These are phyloP conservation scores for Arenaria interpres DNA, from an alignment of 2,113 vertebrate genomes.

Conservation along the genomic window DNA sequence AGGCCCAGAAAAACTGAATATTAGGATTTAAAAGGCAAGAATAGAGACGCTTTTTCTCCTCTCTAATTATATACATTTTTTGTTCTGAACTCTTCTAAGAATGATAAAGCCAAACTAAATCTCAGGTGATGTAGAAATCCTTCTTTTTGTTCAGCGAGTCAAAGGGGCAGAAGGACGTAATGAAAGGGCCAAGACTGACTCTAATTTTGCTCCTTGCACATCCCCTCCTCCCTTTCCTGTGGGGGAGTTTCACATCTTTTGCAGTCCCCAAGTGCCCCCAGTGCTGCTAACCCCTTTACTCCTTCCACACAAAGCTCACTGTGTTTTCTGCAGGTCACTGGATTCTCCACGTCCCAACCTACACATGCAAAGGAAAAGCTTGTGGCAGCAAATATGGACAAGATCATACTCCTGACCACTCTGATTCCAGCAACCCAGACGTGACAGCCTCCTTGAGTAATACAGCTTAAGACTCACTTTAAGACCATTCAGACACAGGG, in stretches of 20 bases:
- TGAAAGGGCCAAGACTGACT: neutral
- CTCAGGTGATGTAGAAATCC: neutral
- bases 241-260: neutral
- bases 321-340: neutral
- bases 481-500: neutral
- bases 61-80: neutral
- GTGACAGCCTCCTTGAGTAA: neutral
- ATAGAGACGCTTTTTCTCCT: neutral
- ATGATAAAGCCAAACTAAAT: neutral
- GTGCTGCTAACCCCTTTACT: neutral
- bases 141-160: neutral
- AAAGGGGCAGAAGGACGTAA: neutral
- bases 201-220: neutral
- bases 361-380: rapidly evolving
- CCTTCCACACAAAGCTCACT: neutral
- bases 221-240: neutral
- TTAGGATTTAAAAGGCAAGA: neutral
- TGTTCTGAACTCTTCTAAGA: neutral
- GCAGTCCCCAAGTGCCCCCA: neutral
- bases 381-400: neutral
- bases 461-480: neutral
- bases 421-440: neutral
- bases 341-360: neutral
- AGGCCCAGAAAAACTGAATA: neutral
- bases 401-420: neutral